Conservation (phyloP, 2,888 invertebrate genomes). For the Flabesymbios commensalis region DNA sequence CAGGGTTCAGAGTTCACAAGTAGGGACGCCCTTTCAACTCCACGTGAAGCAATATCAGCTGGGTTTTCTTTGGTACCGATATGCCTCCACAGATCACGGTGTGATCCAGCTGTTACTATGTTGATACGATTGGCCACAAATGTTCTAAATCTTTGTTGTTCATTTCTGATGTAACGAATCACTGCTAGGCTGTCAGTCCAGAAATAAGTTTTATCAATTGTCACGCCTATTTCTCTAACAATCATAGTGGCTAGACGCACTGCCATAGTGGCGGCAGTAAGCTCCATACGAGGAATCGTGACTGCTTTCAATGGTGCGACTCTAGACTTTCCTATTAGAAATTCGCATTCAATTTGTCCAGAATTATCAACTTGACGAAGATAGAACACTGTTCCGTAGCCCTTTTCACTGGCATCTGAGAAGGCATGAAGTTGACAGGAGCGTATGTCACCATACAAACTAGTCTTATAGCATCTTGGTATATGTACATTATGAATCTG, state of each 20-base stretch:
- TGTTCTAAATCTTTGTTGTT: slow-evolving; percentile 14
- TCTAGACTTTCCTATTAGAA: slow-evolving; percentile 11
- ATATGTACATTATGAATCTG: background rate
- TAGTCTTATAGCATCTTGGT: background rate
- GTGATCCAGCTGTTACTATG: background rate
- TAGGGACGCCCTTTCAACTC: background rate
- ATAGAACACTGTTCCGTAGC: background rate
- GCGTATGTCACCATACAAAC: background rate
- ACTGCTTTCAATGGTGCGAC: slow-evolving; percentile 4
- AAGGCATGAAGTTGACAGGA: background rate
- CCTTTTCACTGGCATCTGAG: background rate
- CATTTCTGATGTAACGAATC: slow-evolving; percentile 22
- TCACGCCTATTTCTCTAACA: background rate
- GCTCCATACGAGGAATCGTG: slow-evolving; percentile 3
- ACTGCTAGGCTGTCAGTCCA: slow-evolving; percentile 28
- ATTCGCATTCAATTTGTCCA: background rate
- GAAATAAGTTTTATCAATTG: slow-evolving; percentile 15
- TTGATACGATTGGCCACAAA: slow-evolving; percentile 3
- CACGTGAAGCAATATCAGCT: background rate
- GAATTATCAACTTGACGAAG: background rate
- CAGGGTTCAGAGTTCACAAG: background rate
- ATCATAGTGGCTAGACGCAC: background rate
- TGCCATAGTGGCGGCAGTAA: slow-evolving; percentile 13
- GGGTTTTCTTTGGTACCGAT: background rate
- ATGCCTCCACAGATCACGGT: background rate